phyloP scores from a whole-genome alignment of 2,888 invertebrate genomes.

The Epinotia nisella region DNA sequence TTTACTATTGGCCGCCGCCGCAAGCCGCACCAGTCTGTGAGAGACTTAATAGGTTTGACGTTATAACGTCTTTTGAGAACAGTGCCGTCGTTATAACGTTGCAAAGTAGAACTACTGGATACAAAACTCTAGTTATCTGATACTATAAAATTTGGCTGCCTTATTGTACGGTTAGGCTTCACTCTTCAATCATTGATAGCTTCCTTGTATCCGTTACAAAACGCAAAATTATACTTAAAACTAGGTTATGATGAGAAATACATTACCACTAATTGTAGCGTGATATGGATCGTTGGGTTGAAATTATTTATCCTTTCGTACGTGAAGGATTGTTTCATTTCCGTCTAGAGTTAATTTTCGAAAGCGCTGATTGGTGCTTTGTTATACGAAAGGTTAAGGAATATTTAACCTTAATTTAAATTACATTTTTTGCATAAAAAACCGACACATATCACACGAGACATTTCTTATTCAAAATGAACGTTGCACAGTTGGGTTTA shows the following conservation, averaged over 20 bases:
- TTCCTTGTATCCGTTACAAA: slow-evolving; percentile 39
- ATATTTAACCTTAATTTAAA: slow-evolving; percentile 1
- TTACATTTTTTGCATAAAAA: background rate
- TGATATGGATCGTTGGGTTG: background rate
- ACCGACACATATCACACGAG: background rate
- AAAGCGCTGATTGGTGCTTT: background rate
- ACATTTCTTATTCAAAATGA: too few species aligned
- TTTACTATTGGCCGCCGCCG: too few species aligned
- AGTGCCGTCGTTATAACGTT: slow-evolving; percentile 7
- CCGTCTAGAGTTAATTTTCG: background rate
- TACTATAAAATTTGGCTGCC: slow-evolving; percentile 43
- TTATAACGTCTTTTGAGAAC: background rate
- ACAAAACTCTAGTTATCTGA: slow-evolving; percentile 38
- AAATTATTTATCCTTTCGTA: background rate
- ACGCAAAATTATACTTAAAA: slow-evolving; percentile 21
- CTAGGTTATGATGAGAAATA: slow-evolving; percentile 18
- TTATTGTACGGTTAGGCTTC: slow-evolving; percentile 35
- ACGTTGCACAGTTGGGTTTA: background rate
- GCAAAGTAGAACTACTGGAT: slow-evolving; percentile 19
- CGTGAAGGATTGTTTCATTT: background rate
- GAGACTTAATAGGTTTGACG: too few species aligned
- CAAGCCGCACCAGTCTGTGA: too few species aligned
- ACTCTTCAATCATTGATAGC: slow-evolving; percentile 27
- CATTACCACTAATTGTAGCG: slow-evolving; percentile 2
- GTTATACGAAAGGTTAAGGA: background rate